phyloP scores from a whole-genome alignment of 2,797 vertebrate genomes.

The Heliangelus exortis region DNA sequence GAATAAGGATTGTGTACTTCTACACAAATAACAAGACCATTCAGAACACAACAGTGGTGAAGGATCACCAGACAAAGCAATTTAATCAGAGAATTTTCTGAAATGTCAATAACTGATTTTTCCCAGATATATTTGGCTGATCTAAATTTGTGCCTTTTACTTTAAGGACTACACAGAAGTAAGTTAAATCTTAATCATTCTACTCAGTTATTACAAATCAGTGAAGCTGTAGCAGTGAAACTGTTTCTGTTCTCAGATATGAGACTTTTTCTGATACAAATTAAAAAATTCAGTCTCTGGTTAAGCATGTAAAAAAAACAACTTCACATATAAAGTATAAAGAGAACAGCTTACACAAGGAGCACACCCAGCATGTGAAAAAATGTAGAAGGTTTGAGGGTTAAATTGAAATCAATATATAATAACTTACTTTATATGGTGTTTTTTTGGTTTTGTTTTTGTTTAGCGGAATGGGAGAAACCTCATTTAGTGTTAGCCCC shows the following conservation, averaged over 20 bases:
- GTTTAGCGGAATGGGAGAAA: neutral
- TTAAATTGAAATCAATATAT: neutral
- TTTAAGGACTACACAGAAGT: neutral
- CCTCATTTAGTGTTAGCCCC: neutral
- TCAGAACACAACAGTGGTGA: neutral
- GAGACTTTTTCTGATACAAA: neutral
- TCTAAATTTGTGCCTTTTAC: neutral
- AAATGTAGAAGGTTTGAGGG: neutral
- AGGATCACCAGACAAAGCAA: neutral
- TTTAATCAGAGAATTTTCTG: neutral
- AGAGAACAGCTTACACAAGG: neutral
- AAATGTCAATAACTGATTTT: neutral
- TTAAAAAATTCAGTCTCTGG: neutral
- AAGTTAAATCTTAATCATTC: neutral
- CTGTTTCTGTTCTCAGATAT: neutral
- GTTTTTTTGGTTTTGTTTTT: neutral
- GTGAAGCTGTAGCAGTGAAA: neutral
- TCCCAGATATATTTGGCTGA: neutral
- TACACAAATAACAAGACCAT: neutral
- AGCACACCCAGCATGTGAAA: neutral
- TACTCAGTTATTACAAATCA: neutral
- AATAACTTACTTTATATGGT: neutral
- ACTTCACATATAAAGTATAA: neutral
- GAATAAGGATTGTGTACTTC: neutral
- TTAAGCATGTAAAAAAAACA: neutral